These are phyloP conservation scores for Hypomecis atomaria DNA, from an alignment of 2,888 invertebrate genomes.

Conservation along the genomic window DNA sequence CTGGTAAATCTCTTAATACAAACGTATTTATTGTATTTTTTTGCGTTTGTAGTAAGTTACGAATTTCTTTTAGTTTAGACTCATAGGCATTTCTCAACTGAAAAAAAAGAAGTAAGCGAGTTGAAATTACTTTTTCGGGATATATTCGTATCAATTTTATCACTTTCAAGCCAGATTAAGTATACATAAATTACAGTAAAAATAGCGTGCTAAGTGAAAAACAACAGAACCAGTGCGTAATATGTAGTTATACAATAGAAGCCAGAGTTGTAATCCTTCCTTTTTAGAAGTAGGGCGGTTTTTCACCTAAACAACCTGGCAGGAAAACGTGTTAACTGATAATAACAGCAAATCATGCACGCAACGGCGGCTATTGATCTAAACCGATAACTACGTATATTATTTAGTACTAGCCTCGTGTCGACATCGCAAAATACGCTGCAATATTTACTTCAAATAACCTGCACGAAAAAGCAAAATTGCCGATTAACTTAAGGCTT, in stretches of 20 bases:
- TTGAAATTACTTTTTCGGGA: too few species aligned
- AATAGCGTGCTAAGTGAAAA: conserved; percentile 11
- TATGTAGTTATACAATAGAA: conserved; percentile 15
- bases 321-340: conserved; percentile 10
- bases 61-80: too few species aligned
- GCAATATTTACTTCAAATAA: too few species aligned
- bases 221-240: conserved; percentile 16
- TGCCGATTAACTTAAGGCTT: too few species aligned
- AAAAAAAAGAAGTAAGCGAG: too few species aligned
- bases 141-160: too few species aligned
- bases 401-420: conserved; percentile 1
- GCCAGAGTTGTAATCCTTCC: conserved; percentile 10
- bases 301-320: conserved; percentile 1
- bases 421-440: background rate
- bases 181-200: background rate
- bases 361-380: conserved; percentile 2
- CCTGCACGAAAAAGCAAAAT: too few species aligned
- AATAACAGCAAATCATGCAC: conserved; percentile 31
- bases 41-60: too few species aligned
- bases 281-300: conserved; percentile 11
- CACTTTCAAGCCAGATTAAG: background rate
- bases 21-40: too few species aligned
- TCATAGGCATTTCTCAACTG: too few species aligned
- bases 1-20: too few species aligned
- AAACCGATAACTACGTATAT: background rate